phyloP scores from a whole-genome alignment of 2,113 vertebrate genomes.

The Eleginops maclovinus region DNA sequence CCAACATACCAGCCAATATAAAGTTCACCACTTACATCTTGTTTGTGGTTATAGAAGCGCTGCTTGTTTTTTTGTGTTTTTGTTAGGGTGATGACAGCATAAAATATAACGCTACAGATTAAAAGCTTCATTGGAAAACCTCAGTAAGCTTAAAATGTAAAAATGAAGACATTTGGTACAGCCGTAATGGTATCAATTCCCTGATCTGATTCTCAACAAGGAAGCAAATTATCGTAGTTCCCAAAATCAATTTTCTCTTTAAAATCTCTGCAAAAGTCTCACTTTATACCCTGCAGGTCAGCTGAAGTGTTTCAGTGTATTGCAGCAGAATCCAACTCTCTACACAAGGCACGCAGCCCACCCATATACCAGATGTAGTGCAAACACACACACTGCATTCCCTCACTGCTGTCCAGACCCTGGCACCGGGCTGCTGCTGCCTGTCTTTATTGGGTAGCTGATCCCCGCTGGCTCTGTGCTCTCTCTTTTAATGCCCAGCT shows the following conservation, averaged over 20 bases:
- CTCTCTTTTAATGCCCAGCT: slow-evolving; percentile 50
- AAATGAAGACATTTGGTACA: too few relatives aligned
- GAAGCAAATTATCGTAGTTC: background rate
- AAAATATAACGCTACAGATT: too few relatives aligned
- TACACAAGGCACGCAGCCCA: slow-evolving; percentile 22
- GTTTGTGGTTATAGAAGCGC: too few relatives aligned
- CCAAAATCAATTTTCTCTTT: background rate
- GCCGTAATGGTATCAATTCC: background rate
- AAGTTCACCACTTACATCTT: too few relatives aligned
- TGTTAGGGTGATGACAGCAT: too few relatives aligned
- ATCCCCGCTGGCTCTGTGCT: slow-evolving; percentile 62
- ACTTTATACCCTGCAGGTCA: too few relatives aligned
- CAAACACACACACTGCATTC: slow-evolving; percentile 36
- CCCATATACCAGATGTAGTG: slow-evolving; percentile 44
- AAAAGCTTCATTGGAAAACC: too few relatives aligned
- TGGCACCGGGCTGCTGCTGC: slow-evolving; percentile 41
- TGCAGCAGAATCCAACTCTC: slow-evolving; percentile 23
- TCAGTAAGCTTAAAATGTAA: too few relatives aligned
- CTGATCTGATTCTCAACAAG: background rate
- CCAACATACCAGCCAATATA: too few relatives aligned
- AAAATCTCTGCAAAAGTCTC: background rate
- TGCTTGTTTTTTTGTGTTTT: too few relatives aligned
- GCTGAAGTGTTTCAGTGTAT: slow-evolving; percentile 16
- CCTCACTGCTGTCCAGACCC: slow-evolving; percentile 51
- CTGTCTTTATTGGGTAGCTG: slow-evolving; percentile 56